Evolutionary conservation across 1,140 invertebrate species (phyloP).

Genomic region (Bombus difficillimus): DNA sequence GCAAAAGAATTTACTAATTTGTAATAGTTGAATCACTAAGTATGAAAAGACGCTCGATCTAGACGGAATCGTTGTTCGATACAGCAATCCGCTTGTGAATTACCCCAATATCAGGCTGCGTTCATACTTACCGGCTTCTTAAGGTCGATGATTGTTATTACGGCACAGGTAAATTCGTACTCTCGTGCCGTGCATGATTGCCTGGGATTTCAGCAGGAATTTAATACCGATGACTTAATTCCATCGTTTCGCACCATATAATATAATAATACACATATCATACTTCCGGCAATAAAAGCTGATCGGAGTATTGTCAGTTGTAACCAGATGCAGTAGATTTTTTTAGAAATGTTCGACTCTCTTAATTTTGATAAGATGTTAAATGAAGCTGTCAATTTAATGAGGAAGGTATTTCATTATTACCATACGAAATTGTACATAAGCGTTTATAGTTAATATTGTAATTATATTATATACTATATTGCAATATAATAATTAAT

Average conservation of each 20-base stretch:
- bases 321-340: too few relatives aligned
- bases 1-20: too few relatives aligned
- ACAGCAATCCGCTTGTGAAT: slow-evolving; percentile 42
- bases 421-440: too few relatives aligned
- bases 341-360: too few relatives aligned
- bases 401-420: too few relatives aligned
- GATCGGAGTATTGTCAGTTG: neutral
- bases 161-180: slow-evolving; percentile 26
- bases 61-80: neutral
- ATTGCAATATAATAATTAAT: too few relatives aligned
- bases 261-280: neutral
- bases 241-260: neutral
- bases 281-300: neutral
- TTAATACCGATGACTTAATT: slow-evolving; percentile 38
- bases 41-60: slow-evolving; percentile 9
- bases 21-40: neutral
- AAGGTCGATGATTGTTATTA: slow-evolving; percentile 43
- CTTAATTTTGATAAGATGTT: too few relatives aligned
- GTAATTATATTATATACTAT: too few relatives aligned
- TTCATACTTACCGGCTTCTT: slow-evolving; percentile 3
- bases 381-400: too few relatives aligned
- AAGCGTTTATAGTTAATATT: too few relatives aligned
- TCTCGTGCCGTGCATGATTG: slow-evolving; percentile 7
- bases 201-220: neutral
- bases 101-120: slow-evolving; percentile 28